Evolutionary conservation across 2,113 vertebrate species (phyloP).

Genomic region (Gambusia affinis): DNA sequence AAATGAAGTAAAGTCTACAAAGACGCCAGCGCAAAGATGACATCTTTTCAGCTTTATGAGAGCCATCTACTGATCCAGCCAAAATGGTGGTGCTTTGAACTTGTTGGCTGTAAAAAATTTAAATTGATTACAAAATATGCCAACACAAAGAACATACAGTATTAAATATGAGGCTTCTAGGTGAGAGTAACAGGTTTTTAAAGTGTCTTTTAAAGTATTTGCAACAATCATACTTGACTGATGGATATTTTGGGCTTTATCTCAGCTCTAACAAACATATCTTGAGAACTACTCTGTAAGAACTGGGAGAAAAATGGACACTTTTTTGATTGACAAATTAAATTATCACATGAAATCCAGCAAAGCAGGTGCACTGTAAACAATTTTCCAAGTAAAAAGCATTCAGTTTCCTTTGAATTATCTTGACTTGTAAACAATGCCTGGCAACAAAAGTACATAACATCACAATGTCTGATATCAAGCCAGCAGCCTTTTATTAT

Average conservation of each 20-base stretch:
- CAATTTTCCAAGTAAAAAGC: background rate
- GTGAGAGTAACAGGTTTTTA: too few species aligned
- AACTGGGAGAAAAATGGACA: background rate
- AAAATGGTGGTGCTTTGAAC: background rate
- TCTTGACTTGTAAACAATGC: slow-evolving; percentile 40
- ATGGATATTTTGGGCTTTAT: too few species aligned
- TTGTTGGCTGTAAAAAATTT: background rate
- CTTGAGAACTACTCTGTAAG: too few species aligned
- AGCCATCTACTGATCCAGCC: background rate
- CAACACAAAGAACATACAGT: background rate
- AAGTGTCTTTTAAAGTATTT: too few species aligned
- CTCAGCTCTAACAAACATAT: too few species aligned
- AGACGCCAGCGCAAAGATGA: background rate
- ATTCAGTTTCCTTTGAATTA: background rate
- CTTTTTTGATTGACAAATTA: background rate
- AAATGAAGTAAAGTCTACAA: background rate
- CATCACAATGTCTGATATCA: slow-evolving; percentile 11
- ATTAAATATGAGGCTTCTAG: background rate
- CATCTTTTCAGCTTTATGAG: background rate
- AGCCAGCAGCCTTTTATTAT: slow-evolving; percentile 37
- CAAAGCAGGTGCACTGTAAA: background rate
- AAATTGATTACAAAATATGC: background rate
- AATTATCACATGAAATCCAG: background rate
- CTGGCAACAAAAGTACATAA: slow-evolving; percentile 43
- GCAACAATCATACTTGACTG: too few species aligned